Percentiles rank a stretch among this genome's conserved stretches.
phyloP scores from a whole-genome alignment of 2,113 vertebrate genomes.

The Reinhardtius hippoglossoides region DNA sequence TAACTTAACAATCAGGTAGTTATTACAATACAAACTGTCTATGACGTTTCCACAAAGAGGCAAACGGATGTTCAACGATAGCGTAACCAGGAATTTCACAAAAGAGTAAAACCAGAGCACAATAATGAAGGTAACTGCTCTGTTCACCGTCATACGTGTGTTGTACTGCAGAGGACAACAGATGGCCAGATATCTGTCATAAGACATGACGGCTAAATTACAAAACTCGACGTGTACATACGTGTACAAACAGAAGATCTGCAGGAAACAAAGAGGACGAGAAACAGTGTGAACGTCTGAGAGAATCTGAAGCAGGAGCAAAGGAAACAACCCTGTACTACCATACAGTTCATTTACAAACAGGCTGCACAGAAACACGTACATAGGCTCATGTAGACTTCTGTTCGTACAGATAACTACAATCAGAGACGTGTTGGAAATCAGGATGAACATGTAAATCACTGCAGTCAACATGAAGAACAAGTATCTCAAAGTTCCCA shows the following conservation, averaged over 20 bases:
- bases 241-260: constrained; percentile 67
- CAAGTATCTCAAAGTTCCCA: neutral
- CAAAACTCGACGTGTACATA: constrained; percentile 60
- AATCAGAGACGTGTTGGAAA: neutral
- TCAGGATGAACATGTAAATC: neutral
- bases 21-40: constrained; percentile 46
- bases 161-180: constrained; percentile 21
- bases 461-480: neutral
- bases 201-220: constrained; percentile 51
- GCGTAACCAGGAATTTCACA: neutral
- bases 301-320: constrained; percentile 1
- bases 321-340: constrained; percentile 1
- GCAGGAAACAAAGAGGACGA: constrained; percentile 12
- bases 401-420: neutral
- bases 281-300: neutral
- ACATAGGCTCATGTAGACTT: constrained; percentile 2
- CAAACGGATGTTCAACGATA: constrained; percentile 13
- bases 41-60: constrained; percentile 38
- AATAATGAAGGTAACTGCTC: fast-evolving
- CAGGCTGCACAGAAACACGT: constrained; percentile 14
- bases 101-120: constrained; percentile 56
- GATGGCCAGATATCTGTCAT: constrained; percentile 24
- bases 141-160: neutral
- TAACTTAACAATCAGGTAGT: constrained; percentile 38
- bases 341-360: constrained; percentile 17